Base-by-base conservation (phyloP, 2,888 invertebrate genomes). In the Athrips mouffetella region DNA sequence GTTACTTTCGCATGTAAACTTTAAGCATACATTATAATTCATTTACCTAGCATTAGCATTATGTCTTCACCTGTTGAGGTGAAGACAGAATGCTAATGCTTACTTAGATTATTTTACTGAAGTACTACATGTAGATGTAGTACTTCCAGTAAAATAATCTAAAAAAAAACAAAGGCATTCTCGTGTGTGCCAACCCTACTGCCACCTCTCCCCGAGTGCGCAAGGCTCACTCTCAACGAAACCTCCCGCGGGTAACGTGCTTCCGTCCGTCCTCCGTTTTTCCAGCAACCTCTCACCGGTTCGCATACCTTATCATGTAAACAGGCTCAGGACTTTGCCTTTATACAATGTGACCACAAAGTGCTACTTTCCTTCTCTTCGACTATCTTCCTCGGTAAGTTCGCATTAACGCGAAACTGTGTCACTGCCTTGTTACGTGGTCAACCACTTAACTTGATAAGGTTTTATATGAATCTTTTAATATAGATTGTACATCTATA, bases 191-290 rank as follows among this genome's bases (percentile, higher is more conserved):
- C 71, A 85, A 57, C 86, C 85, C 85, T 86, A 73, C 35, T 20
- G 45, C 56, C 59, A 60, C 53, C 63, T 63, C 66, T 66, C 60
- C 62, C 52, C 69, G 67, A 73, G 63, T 83, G 82, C 86, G 86
- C 80, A 63, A 72, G 62, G 73, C 79, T 82, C 87, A 82, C 73
- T 85, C 74, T 73, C 67, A 63, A 59, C 57, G 67, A 62, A 70
- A 72, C 81, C 69, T 73, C 67, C 73, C 70, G 64, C 61, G 64
- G 58, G 67, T 59, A 62, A 62, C 66, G 62, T 60, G 54, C 54
- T 56, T 58, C 58, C 55, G 52, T 48, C 53, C 55, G 49, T 52
- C 55, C 53, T 49, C 48, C 52, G 48, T 57, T 48, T 56, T 63
- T 58, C 53, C 45, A 49, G 46, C 45, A 49, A 33, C 21, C n/a